Base-by-base conservation (phyloP, 2,113 vertebrate genomes). In the Pangasianodon hypophthalmus region DNA sequence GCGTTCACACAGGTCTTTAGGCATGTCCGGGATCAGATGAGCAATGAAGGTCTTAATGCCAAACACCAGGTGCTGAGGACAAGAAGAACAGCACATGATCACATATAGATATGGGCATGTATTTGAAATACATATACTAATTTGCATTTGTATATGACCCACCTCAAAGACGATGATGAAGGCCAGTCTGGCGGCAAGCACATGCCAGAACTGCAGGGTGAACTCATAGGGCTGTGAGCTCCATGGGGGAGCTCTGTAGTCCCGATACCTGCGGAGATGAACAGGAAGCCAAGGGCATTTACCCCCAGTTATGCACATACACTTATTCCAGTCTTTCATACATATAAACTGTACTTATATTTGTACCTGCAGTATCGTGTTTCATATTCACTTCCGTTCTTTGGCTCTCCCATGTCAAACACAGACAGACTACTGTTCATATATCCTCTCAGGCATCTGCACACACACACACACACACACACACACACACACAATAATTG, bases 141-240 rank as follows among this genome's bases (percentile, higher is more conserved):
- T 50, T 21, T 52, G 37, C 21, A 60, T 48, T 41, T 46, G 24
- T 69, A 84, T 77, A 21, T 32, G 50, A 95, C 97, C 95, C 41
- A 99, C 98, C 98, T 99, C 98, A 93, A 99, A 99, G 32, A 99
- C 98, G 3, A 99, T 99, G 88, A 99, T 99, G 96, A 99, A 99
- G 92, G 98, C 98, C 92, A 99, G 87, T 11, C 98, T 96, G 77
- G 98, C 98, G 90, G 98, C 98, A 56, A 99, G 94, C 86, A 99
- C 98, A 58, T 99, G 98, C 98, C 98, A 99, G 93, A 99, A 99
- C 89, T 99, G 98, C 88, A 99, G 94, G 46, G 98, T 99, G 95
- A 99, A 99, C 60, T 99, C 97, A 58, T 99, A 99, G 0, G 97
- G 98, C 69, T 94, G 95, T 0, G 95, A 91, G 91, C 97, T 98